phyloP scores from a whole-genome alignment of 2,888 invertebrate species.

The Ennomos fuscantarius region DNA sequence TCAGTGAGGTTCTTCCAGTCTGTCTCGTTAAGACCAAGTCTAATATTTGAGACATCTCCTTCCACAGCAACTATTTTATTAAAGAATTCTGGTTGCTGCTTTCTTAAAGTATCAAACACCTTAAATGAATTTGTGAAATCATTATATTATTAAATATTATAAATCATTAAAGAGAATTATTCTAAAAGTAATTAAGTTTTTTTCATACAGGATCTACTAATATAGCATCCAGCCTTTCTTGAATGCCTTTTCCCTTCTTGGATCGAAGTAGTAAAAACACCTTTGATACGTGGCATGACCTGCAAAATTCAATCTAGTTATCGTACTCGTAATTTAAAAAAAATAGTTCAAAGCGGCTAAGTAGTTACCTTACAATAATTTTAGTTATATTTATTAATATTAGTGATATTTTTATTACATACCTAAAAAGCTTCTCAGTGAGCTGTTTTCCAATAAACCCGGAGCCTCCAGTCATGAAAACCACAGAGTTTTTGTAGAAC shows the following conservation, averaged over 20 bases:
- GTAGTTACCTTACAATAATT: too few relatives aligned
- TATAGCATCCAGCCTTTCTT: slow-evolving; percentile 2
- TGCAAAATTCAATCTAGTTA: not conserved
- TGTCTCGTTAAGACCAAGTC: slow-evolving; percentile 3
- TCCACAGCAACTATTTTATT: slow-evolving; percentile 1
- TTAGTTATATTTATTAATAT: too few relatives aligned
- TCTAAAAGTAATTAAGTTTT: too few relatives aligned
- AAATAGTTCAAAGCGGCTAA: too few relatives aligned
- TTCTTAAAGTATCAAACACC: not conserved
- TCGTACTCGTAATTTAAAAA: too few relatives aligned
- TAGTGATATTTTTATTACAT: not conserved
- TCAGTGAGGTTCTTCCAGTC: slow-evolving; percentile 4
- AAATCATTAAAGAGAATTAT: too few relatives aligned
- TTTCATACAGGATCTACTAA: slow-evolving; percentile 10
- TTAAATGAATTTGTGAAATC: not conserved
- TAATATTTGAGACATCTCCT: slow-evolving; percentile 1
- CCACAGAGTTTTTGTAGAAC: slow-evolving; percentile 44
- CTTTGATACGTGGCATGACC: slow-evolving; percentile 10
- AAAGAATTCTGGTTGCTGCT: slow-evolving; percentile 2
- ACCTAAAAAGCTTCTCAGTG: slow-evolving; percentile 90
- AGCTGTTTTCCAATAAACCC: slow-evolving; percentile 96
- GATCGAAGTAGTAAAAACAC: slow-evolving; percentile 2
- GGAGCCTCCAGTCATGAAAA: slow-evolving; percentile 94
- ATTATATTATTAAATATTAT: too few relatives aligned
- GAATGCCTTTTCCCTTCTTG: slow-evolving; percentile 5